Conservation (phyloP, 2,888 invertebrate genomes). For the Odontocerum albicorne region DNA sequence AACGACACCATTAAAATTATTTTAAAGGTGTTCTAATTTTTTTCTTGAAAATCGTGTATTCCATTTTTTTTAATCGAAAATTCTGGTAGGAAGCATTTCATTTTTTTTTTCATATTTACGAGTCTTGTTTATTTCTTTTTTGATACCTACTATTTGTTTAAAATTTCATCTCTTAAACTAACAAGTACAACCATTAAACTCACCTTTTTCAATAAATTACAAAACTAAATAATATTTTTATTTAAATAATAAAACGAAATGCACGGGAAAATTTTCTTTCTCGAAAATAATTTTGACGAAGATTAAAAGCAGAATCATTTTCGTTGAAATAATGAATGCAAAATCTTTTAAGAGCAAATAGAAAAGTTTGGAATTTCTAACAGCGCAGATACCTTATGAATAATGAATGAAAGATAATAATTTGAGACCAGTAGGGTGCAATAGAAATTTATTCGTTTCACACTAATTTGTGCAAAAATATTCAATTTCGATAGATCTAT, state of each 20-base stretch:
- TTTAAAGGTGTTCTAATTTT: too few relatives aligned
- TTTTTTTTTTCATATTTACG: too few relatives aligned
- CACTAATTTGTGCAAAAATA: constrained; percentile 25
- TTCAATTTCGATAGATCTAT: constrained; percentile 14
- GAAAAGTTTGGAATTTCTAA: constrained; percentile 5
- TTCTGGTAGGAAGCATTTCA: too few relatives aligned
- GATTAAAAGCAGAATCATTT: not conserved
- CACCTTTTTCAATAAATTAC: too few relatives aligned
- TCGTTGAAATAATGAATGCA: not conserved
- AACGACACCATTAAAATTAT: too few relatives aligned
- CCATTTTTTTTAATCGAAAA: too few relatives aligned
- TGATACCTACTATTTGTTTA: too few relatives aligned
- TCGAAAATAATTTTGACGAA: too few relatives aligned
- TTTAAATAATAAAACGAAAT: not conserved
- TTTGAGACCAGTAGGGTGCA: constrained; percentile 17
- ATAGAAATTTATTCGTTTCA: constrained; percentile 21
- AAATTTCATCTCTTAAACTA: too few relatives aligned
- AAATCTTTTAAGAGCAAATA: constrained; percentile 13
- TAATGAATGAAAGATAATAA: constrained; percentile 26
- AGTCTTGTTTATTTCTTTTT: too few relatives aligned
- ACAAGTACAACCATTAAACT: too few relatives aligned
- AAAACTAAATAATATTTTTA: not conserved
- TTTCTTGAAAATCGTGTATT: too few relatives aligned
- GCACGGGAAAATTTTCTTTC: not conserved
- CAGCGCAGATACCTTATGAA: constrained; percentile 21